Base-by-base conservation (phyloP, 1,140 invertebrate genomes). In the Nymphalis io region DNA sequence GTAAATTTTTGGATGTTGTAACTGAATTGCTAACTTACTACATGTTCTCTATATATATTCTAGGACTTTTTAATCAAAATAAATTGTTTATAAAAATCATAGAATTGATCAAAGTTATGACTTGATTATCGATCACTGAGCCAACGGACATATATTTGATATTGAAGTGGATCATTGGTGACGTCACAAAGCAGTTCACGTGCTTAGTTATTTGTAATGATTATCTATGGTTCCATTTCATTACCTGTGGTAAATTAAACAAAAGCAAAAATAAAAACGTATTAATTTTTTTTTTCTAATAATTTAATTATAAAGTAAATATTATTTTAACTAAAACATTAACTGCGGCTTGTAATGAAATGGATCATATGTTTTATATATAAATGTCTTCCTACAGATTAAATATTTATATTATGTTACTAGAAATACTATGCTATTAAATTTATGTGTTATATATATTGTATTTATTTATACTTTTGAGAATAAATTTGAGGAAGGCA, bases 371-470 rank as follows among this genome's bases (percentile, higher is more conserved):
- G 42, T 51, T 21, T 15, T 13, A n/a, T 15, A 27, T 55, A 6
- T 12, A 13, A 6, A 55, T 16, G 51, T 55, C 51, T 55, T 55
- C 51, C 51, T 55, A n/a, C 13, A 55, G 5, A 55, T 23, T 20
- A 23, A 55, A 23, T 55, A 55, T 55, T 51, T 23, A 27, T 55
- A 55, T 33, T 33, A 8, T 27, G 51, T 55, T 55, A 55, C 23
- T 55, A 55, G 16, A 3, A 33, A 33, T 33, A 33, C 27, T 55
- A 55, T 55, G 15, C 20, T 27, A 53, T 53, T 53, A 53, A 53
- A 23, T 21, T 12, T 53, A 13, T 53, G 20, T 27, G 3, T 21
- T 53, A 23, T 53, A 44, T 21, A 8, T 21, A 21, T 15, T 18
- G 0, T 48, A 48, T 18, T 48, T 48, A 18, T 16, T 48, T 48